These are phyloP conservation scores for Eristalis tenax DNA, from an alignment of 2,888 invertebrate genomes.

Conservation along the genomic window DNA sequence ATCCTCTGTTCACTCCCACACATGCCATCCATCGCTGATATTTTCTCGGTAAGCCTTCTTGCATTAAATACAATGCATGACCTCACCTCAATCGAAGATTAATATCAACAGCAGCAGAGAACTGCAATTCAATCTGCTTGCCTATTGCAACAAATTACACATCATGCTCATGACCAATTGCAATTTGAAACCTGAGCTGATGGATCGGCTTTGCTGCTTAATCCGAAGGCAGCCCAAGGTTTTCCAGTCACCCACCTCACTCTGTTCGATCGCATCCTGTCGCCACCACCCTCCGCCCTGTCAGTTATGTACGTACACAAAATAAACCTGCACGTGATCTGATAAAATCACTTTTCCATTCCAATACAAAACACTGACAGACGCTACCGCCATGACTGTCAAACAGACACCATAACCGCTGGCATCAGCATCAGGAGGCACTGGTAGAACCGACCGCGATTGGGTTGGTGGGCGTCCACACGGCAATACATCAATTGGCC, in stretches of 20 bases:
- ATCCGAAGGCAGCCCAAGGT: constrained; percentile 53
- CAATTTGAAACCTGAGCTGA: constrained; percentile 57
- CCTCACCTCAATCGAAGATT: constrained; percentile 60
- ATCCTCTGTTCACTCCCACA: not conserved
- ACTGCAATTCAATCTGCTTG: constrained; percentile 45
- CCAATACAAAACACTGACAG: constrained; percentile 33
- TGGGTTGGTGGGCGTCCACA: constrained; percentile 57
- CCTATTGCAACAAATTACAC: constrained; percentile 63
- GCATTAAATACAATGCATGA: constrained; percentile 27
- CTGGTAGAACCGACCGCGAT: not conserved
- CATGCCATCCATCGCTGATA: constrained; percentile 1
- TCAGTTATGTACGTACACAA: constrained; percentile 7
- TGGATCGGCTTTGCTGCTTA: constrained; percentile 51
- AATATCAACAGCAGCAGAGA: constrained; percentile 39
- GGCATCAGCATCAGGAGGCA: not conserved
- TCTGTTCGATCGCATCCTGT: constrained; percentile 45
- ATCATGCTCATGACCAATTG: constrained; percentile 65
- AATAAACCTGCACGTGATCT: constrained; percentile 24
- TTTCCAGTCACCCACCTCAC: constrained; percentile 49
- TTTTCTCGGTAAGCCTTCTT: not conserved
- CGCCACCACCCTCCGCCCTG: constrained; percentile 37
- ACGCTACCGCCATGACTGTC: constrained; percentile 44
- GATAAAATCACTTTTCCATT: constrained; percentile 58
- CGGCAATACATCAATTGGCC: constrained; percentile 52
- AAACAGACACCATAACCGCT: constrained; percentile 44